phyloP scores from a whole-genome alignment of 2,888 invertebrate genomes.

The Hecatera dysodea region DNA sequence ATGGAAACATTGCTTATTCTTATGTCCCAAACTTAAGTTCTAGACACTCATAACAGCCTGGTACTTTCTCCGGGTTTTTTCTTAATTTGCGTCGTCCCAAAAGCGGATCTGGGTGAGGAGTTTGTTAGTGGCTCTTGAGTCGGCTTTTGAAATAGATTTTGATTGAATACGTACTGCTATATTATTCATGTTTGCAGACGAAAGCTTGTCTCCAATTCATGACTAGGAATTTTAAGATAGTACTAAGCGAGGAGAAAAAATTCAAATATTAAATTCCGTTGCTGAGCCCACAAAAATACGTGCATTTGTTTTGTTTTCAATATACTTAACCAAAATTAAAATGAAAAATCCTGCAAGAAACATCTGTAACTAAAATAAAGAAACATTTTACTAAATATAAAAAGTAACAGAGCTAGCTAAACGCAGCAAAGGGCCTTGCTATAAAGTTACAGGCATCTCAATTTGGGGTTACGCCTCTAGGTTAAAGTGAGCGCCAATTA shows the following conservation, averaged over 20 bases:
- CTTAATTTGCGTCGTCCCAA: background rate
- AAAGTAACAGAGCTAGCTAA: conserved; percentile 30
- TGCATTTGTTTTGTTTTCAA: background rate
- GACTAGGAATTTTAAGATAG: conserved; percentile 2
- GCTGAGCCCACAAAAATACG: too few relatives aligned
- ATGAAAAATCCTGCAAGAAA: background rate
- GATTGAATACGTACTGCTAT: conserved; percentile 19
- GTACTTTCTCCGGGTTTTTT: conserved; percentile 17
- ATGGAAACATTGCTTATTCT: conserved; percentile 62
- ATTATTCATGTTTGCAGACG: conserved; percentile 29
- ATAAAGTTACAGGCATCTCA: conserved; percentile 36
- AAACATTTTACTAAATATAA: conserved; percentile 16
- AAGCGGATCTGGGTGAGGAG: background rate
- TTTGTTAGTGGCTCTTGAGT: conserved; percentile 17
- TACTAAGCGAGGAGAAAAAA: background rate
- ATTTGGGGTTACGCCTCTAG: conserved; percentile 19
- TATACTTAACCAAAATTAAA: background rate
- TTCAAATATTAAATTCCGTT: too few relatives aligned
- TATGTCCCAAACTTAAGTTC: conserved; percentile 28
- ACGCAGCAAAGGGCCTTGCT: conserved; percentile 22
- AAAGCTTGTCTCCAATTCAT: conserved; percentile 18
- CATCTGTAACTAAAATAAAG: conserved; percentile 5
- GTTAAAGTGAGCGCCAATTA: conserved; percentile 57
- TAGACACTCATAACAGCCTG: conserved; percentile 27
- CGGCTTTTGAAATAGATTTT: conserved; percentile 17